Evolutionary conservation across 2,888 invertebrate genomes (phyloP).

Genomic region (Drosophila tripunctata): DNA sequence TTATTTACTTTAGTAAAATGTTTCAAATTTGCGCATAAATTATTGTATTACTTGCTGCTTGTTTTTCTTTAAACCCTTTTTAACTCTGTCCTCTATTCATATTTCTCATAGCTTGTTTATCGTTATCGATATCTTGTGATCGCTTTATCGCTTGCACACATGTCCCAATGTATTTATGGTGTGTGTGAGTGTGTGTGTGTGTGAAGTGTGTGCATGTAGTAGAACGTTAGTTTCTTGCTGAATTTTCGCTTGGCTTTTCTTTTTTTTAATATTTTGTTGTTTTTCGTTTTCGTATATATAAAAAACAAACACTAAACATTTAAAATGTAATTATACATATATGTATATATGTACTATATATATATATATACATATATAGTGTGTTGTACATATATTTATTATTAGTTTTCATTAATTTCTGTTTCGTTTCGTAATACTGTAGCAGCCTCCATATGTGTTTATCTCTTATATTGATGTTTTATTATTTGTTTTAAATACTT

Average conservation of each 20-base stretch:
- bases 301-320: constrained; percentile 66
- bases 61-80: constrained; percentile 21
- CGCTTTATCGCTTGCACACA: constrained; percentile 47
- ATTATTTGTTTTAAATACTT: constrained; percentile 29
- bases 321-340: constrained; percentile 44
- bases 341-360: constrained; percentile 25
- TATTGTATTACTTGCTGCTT: constrained; percentile 63
- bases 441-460: constrained; percentile 77
- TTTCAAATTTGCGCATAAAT: constrained; percentile 78
- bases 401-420: constrained; percentile 46
- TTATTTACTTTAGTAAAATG: constrained; percentile 77
- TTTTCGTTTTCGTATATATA: too few species aligned
- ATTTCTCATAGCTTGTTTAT: not conserved
- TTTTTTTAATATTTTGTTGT: constrained; percentile 39
- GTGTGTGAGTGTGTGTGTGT: constrained; percentile 10
- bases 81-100: constrained; percentile 9
- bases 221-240: constrained; percentile 47
- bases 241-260: constrained; percentile 40
- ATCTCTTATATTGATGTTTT: constrained; percentile 35
- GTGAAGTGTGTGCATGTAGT: constrained; percentile 7
- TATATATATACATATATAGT: constrained; percentile 18
- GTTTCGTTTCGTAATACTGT: constrained; percentile 75
- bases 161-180: constrained; percentile 30
- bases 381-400: constrained; percentile 43
- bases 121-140: constrained; percentile 3